These are phyloP conservation scores for Manis crassicaudata DNA, from an alignment of 2,797 vertebrate genomes.

Conservation along the genomic window DNA sequence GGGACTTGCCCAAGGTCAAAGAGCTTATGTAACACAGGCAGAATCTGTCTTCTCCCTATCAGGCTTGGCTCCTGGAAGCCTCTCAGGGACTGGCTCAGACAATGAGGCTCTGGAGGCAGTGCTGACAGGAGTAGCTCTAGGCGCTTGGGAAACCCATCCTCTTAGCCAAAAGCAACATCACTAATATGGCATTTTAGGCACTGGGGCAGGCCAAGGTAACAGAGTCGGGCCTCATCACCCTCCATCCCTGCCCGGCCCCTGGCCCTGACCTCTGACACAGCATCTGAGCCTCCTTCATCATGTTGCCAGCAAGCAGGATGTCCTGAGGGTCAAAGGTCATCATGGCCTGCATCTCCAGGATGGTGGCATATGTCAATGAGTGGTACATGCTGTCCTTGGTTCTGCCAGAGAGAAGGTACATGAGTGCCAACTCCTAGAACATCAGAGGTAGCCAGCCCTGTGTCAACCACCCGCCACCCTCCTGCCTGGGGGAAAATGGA, in stretches of 20 bases:
- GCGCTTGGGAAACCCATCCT: neutral
- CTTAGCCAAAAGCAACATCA: neutral
- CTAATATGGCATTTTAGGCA: neutral
- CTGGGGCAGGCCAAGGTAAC: neutral
- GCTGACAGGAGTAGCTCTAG: neutral
- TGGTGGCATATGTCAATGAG: conserved; percentile 96
- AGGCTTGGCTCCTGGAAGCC: neutral
- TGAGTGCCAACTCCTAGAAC: neutral
- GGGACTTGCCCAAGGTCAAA: neutral
- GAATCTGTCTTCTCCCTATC: neutral
- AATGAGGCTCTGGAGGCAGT: neutral
- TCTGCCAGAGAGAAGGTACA: conserved; percentile 84
- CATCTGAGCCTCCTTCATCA: conserved; percentile 97
- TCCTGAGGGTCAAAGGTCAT: conserved; percentile 98
- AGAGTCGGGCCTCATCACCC: neutral
- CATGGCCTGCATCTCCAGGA: conserved; percentile 99
- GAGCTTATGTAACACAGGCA: neutral
- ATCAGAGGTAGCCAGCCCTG: neutral
- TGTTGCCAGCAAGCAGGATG: conserved; percentile 94
- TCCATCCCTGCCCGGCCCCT: neutral
- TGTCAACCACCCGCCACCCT: neutral
- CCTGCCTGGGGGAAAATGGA: neutral
- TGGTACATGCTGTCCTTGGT: conserved; percentile 99
- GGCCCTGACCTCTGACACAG: conserved; percentile 92
- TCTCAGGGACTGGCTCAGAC: neutral